Evolutionary conservation across 2,888 invertebrate species (phyloP).

Genomic region (Sussaba pulchella): DNA sequence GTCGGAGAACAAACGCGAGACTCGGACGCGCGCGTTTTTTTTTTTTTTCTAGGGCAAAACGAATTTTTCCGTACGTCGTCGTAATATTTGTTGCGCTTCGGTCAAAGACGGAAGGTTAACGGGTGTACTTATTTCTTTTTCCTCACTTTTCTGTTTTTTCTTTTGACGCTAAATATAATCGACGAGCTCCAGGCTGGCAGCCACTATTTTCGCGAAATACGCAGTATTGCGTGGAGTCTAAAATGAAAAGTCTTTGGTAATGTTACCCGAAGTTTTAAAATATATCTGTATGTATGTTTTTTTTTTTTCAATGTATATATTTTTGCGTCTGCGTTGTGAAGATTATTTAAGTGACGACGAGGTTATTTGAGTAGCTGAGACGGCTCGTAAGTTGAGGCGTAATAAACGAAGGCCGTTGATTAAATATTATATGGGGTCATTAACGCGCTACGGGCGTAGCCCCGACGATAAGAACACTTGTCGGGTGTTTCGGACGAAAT

Average conservation of each 20-base stretch:
- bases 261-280: too few species aligned
- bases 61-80: background rate
- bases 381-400: conserved; percentile 28
- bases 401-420: conserved; percentile 55
- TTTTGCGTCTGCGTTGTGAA: conserved; percentile 1
- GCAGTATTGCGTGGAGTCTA: background rate
- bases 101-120: background rate
- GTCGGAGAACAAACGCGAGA: conserved; percentile 2
- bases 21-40: too few species aligned
- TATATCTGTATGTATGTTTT: too few species aligned
- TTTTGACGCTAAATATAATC: conserved; percentile 7
- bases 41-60: conserved; percentile 1
- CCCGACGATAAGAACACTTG: conserved; percentile 43
- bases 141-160: background rate
- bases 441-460: conserved; percentile 34
- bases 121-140: too few species aligned
- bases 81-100: background rate
- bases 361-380: too few species aligned
- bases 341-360: background rate
- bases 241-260: too few species aligned
- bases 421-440: conserved; percentile 53
- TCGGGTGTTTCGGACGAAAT: background rate
- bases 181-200: background rate
- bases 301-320: too few species aligned
- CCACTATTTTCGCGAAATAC: background rate